These are phyloP conservation scores for Rutpela maculata DNA, from an alignment of 2,888 invertebrate species.

Conservation along the genomic window DNA sequence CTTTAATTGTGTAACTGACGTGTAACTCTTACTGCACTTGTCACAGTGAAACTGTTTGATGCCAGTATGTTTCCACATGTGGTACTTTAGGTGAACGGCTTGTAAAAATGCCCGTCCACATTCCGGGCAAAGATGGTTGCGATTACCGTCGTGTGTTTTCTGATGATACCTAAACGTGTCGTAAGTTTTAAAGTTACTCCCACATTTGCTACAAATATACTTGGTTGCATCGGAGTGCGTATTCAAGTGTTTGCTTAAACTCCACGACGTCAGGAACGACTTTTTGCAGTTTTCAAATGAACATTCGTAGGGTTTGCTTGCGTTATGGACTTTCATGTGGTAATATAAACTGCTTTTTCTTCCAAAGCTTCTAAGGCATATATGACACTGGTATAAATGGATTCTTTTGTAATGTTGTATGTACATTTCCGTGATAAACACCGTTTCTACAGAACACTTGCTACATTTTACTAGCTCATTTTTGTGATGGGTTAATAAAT, in stretches of 20 bases:
- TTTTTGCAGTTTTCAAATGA: constrained; percentile 55
- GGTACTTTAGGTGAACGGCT: constrained; percentile 60
- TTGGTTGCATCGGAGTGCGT: constrained; percentile 54
- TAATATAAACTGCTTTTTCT: constrained; percentile 44
- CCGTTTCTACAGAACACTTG: constrained; percentile 39
- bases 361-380: constrained; percentile 56
- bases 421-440: constrained; percentile 41
- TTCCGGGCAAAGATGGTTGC: constrained; percentile 56
- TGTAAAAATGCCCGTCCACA: constrained; percentile 61
- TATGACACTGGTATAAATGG: constrained; percentile 55
- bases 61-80: constrained; percentile 63
- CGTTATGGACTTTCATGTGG: constrained; percentile 53
- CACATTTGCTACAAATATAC: constrained; percentile 58
- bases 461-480: constrained; percentile 43
- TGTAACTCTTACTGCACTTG: constrained; percentile 61
- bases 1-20: constrained; percentile 57
- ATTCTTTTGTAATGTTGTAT: constrained; percentile 49
- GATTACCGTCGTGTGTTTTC: constrained; percentile 56
- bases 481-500: constrained; percentile 42
- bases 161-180: constrained; percentile 60
- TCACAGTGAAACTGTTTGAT: constrained; percentile 61
- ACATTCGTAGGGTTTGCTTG: constrained; percentile 52
- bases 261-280: constrained; percentile 53
- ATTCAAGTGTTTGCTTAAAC: constrained; percentile 55
- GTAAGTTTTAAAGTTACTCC: constrained; percentile 56